Evolutionary conservation across 2,888 invertebrate species (phyloP).

Genomic region (Ptilodon capucinus): DNA sequence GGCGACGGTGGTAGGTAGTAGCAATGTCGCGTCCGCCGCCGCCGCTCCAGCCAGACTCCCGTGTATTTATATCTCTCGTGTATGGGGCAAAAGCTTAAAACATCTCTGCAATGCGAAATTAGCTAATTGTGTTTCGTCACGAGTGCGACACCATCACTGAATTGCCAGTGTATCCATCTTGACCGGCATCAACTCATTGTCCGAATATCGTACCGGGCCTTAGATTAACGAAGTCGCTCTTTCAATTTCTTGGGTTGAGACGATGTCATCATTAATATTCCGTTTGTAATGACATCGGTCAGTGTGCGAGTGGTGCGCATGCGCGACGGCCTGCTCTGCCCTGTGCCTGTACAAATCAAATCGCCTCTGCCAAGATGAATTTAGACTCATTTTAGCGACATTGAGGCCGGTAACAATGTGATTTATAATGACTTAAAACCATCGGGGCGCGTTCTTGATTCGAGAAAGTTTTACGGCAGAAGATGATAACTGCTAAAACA

Average conservation of each 20-base stretch:
- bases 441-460: neutral
- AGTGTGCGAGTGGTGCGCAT: constrained; percentile 48
- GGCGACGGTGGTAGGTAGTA: neutral
- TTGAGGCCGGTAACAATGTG: constrained; percentile 39
- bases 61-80: constrained; percentile 34
- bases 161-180: constrained; percentile 12
- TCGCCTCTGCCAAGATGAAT: constrained; percentile 64
- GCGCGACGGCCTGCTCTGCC: constrained; percentile 28
- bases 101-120: constrained; percentile 40
- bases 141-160: constrained; percentile 24
- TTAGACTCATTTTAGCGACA: constrained; percentile 60
- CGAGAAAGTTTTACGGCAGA: neutral
- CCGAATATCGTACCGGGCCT: too few species aligned
- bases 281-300: constrained; percentile 28
- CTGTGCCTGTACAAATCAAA: constrained; percentile 17
- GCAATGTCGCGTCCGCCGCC: constrained; percentile 22
- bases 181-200: too few species aligned
- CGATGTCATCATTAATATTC: constrained; percentile 22
- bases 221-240: too few species aligned
- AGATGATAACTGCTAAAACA: constrained; percentile 2
- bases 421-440: constrained; percentile 35
- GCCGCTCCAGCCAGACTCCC: too few species aligned
- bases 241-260: too few species aligned
- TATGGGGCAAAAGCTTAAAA: constrained; percentile 35
- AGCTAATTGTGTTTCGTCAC: constrained; percentile 39